Evolutionary conservation across 2,888 invertebrate genomes (phyloP), one percentile per base, ranked within the genome.

Genomic region (Xestia ashworthii): DNA sequence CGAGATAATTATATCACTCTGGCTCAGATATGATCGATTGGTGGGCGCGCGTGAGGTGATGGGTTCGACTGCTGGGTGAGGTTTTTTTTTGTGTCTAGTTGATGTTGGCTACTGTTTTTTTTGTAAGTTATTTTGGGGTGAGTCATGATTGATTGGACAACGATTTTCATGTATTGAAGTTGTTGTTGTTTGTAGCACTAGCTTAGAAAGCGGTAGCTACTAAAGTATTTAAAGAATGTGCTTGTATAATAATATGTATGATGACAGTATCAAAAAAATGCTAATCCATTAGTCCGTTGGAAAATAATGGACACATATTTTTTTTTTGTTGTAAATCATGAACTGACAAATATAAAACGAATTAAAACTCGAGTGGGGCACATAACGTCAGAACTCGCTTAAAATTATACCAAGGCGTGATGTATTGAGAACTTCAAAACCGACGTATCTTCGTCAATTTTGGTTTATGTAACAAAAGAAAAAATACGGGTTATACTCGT

Each of bases 1-100:
- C 64, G 16, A 78, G 89, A 87, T 87, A 88, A 87, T 87, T 84
- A 84, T 87, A 88, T 87, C 87, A 83, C 76, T 78, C 65, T n/a
- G 46, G 66, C 58, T 58, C 60, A n/a, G 81, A 73, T 83, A 78
- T 83, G 86, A 88, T 86, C 71, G 79, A 87, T 88, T 46, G 67
- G 32, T n/a, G 32, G 16, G 22, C 9, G 41, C 58, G 44, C 66
- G 48, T 12, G 25, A 60, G 48, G 68, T 87, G 86, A 87, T 78
- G 62, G 81, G 71, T 71, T 76, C 32, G 76, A 81, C 48, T 74
- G 66, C 68, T 72, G 60, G 41, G 8, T 44, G 70, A 50, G 55
- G 48, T 71, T 67, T 78, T 32, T n/a, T 62, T 80, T 16, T 70
- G 12, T 65, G 48, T 73, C 58, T 25, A 53, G 12, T 62, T 70